Conservation (phyloP, 2,113 vertebrate genomes). For the Oreochromis aureus region DNA sequence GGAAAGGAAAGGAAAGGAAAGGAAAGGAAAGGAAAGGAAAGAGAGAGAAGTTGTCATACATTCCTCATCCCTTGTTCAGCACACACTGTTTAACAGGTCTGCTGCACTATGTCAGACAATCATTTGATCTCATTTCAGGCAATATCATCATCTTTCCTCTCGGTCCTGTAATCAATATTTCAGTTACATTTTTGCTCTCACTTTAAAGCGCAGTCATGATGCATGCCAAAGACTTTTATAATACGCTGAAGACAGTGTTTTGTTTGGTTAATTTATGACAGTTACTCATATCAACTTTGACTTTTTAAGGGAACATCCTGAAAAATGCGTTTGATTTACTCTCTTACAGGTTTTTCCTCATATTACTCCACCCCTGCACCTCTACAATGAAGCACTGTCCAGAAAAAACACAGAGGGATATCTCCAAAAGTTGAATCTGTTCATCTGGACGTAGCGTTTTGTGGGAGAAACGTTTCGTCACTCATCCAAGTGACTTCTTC, state of each 20-base stretch:
- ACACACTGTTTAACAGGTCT: not conserved
- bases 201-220: not conserved
- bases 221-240: not conserved
- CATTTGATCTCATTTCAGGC: conserved; percentile 34
- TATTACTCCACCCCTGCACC: not conserved
- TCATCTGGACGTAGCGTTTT: too few relatives aligned
- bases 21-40: not conserved
- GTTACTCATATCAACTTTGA: not conserved
- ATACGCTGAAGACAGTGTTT: not conserved
- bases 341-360: not conserved
- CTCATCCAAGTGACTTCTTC: too few relatives aligned
- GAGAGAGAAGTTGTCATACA: not conserved
- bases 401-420: not conserved
- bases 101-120: not conserved
- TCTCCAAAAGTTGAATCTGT: too few relatives aligned
- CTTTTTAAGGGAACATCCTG: not conserved
- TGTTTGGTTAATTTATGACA: not conserved
- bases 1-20: not conserved
- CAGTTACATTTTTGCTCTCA: not conserved
- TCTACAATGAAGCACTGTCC: not conserved
- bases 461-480: too few relatives aligned
- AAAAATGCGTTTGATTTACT: not conserved
- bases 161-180: conserved; percentile 22
- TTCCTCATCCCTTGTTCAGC: not conserved
- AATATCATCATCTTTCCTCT: conserved; percentile 21